A percentile compares a stretch with the other conserved stretches of the same genome.
phyloP scores from a whole-genome alignment of 2,888 invertebrate genomes.

The Lysandra coridon region DNA sequence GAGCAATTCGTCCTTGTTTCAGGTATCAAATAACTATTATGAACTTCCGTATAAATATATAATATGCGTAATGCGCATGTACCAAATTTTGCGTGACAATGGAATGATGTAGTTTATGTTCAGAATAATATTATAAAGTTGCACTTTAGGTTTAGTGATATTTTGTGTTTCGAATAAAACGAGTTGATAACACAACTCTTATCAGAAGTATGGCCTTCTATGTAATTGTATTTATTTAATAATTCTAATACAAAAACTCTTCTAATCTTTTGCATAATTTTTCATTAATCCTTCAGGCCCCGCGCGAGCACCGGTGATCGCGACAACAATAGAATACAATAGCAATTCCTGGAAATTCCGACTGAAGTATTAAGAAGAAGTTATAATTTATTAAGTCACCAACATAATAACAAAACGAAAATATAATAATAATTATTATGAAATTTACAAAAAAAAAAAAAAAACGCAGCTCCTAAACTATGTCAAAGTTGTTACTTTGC shows the following conservation, averaged over 20 bases:
- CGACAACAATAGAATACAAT: too few species aligned
- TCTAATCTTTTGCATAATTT: not conserved
- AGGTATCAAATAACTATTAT: slow-evolving; percentile 12
- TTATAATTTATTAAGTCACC: not conserved
- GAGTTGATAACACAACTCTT: not conserved
- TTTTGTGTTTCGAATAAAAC: not conserved
- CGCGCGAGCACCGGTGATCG: too few species aligned
- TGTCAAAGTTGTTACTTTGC: not conserved
- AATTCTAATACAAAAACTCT: not conserved
- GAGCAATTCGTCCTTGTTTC: slow-evolving; percentile 7
- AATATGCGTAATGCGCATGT: not conserved
- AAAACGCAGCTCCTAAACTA: not conserved
- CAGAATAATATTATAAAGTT: not conserved
- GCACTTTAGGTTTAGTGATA: not conserved
- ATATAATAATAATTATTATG: not conserved
- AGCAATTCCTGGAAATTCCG: too few species aligned
- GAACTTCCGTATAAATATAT: slow-evolving; percentile 14
- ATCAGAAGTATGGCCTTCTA: slow-evolving; percentile 8
- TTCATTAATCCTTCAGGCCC: too few species aligned
- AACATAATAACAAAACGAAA: not conserved
- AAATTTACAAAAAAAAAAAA: not conserved
- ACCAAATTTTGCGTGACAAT: not conserved
- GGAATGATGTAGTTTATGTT: not conserved
- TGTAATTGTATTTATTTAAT: not conserved
- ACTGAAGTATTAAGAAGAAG: too few species aligned